phyloP scores from a whole-genome alignment of 2,113 vertebrate genomes.

The Aix galericulata region DNA sequence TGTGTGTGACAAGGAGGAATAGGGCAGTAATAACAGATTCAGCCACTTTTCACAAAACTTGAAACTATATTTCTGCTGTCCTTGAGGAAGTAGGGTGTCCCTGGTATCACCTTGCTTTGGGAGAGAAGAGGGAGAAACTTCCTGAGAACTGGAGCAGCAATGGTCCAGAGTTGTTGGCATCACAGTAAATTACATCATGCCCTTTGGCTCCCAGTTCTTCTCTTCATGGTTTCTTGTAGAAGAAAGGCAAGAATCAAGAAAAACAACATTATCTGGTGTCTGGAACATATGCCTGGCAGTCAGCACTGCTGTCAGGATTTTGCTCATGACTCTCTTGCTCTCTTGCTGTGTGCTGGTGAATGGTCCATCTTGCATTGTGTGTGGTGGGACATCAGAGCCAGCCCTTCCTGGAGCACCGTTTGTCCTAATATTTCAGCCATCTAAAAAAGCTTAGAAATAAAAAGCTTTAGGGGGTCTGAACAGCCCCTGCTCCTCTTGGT shows the following conservation, averaged over 20 bases:
- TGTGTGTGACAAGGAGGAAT: background rate
- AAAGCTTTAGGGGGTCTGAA: background rate
- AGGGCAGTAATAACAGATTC: background rate
- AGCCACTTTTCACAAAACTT: background rate
- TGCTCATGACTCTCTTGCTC: background rate
- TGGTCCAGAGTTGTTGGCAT: background rate
- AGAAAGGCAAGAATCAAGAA: background rate
- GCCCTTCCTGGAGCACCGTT: background rate
- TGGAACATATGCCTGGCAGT: background rate
- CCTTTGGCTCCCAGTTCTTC: background rate
- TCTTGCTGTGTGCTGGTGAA: background rate
- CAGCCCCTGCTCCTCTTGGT: background rate
- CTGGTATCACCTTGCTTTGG: background rate
- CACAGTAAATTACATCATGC: background rate
- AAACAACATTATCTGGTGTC: background rate
- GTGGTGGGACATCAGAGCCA: background rate
- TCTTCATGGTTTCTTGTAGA: background rate
- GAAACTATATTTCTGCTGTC: background rate
- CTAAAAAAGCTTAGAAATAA: background rate
- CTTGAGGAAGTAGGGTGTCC: background rate
- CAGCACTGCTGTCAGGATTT: background rate
- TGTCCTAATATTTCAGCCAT: background rate
- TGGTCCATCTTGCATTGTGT: background rate
- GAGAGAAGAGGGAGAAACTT: background rate
- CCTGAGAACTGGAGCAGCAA: background rate